Conservation (phyloP, 2,797 vertebrate genomes). For the Lutjanus campechanus region DNA sequence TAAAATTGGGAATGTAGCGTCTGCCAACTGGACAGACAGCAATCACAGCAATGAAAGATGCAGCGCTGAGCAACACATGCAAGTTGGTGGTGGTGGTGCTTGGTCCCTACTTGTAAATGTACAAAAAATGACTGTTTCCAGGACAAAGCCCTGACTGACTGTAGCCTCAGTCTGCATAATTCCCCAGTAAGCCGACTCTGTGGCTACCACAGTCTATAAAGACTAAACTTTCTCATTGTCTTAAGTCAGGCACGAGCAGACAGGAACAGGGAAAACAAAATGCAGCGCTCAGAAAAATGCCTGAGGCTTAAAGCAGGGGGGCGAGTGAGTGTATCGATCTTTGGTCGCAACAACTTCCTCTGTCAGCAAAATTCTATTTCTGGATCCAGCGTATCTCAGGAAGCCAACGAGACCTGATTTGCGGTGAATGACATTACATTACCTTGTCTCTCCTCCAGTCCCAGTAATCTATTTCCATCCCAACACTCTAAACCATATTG, state of each 20-base stretch:
- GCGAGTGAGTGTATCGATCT: slow-evolving; percentile 80
- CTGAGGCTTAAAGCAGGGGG: slow-evolving; percentile 57
- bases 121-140: not conserved
- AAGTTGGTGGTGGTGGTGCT: no score
- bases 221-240: slow-evolving; percentile 54
- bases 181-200: slow-evolving; percentile 32
- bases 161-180: slow-evolving; percentile 20
- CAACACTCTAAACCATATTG: slow-evolving; percentile 48
- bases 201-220: slow-evolving; percentile 26
- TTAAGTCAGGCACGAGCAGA: slow-evolving; percentile 60
- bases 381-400: slow-evolving; percentile 74
- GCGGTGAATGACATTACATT: slow-evolving; percentile 73
- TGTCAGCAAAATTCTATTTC: slow-evolving; percentile 87
- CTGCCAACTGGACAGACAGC: no score
- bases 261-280: slow-evolving; percentile 70
- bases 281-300: slow-evolving; percentile 72
- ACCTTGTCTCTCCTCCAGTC: slow-evolving; percentile 58
- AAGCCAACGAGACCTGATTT: slow-evolving; percentile 79
- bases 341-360: slow-evolving; percentile 81
- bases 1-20: no score
- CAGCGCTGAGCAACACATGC: no score
- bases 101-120: slow-evolving; percentile 1
- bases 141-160: slow-evolving; percentile 11
- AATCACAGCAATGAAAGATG: no score
- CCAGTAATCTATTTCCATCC: slow-evolving; percentile 73